Percentiles rank a stretch among this genome's conserved stretches.
Conservation (phyloP, 2,888 invertebrate genomes). For the Elysia crispata region DNA sequence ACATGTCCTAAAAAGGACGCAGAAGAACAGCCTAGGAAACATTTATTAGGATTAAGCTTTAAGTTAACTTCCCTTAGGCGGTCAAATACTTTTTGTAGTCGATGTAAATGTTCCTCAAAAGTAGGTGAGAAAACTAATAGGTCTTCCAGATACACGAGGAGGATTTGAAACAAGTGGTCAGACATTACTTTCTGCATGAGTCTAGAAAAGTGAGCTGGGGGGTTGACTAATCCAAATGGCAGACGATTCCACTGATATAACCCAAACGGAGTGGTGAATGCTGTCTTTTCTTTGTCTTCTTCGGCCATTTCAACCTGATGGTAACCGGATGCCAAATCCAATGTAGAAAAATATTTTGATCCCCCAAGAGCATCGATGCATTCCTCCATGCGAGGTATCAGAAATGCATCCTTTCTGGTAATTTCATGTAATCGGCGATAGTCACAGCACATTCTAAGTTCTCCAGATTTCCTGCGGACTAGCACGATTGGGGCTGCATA, state of each 20-base stretch:
- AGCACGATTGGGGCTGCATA: conserved; percentile 28
- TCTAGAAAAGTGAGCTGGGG: conserved; percentile 31
- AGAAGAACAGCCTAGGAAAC: conserved; percentile 37
- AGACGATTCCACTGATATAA: conserved; percentile 35
- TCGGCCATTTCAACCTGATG: conserved; percentile 40
- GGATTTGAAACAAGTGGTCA: conserved; percentile 48
- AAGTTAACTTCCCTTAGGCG: conserved; percentile 45
- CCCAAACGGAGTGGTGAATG: conserved; percentile 37
- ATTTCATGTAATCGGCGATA: conserved; percentile 34
- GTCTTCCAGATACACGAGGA: conserved; percentile 53
- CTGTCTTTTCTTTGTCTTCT: conserved; percentile 33
- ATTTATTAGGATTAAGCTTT: conserved; percentile 55
- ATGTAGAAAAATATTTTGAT: conserved; percentile 29
- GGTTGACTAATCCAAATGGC: conserved; percentile 22
- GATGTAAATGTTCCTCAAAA: conserved; percentile 39
- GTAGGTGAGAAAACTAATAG: conserved; percentile 53
- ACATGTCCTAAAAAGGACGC: conserved; percentile 51
- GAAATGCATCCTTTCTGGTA: conserved; percentile 24
- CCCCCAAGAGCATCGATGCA: conserved; percentile 31
- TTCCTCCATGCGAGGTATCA: conserved; percentile 21
- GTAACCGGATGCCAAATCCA: conserved; percentile 39
- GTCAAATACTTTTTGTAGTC: conserved; percentile 43
- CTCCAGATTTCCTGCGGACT: conserved; percentile 10
- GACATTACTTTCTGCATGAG: not conserved
- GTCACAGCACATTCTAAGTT: conserved; percentile 30